phyloP scores from a whole-genome alignment of 2,113 vertebrate genomes.

The Boleophthalmus pectinirostris region DNA sequence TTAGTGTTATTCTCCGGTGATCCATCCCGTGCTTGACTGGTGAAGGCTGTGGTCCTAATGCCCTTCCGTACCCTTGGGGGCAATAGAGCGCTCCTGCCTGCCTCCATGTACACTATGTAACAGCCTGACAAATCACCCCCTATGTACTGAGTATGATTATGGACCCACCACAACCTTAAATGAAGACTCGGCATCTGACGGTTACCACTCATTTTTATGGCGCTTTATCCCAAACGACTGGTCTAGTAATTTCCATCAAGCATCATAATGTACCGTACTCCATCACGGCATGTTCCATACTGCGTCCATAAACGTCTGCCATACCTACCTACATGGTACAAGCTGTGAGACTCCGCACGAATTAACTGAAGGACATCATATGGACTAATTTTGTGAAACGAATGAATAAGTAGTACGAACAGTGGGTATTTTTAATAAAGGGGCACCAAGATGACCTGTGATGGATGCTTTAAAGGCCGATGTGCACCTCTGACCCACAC shows the following conservation, averaged over 20 bases:
- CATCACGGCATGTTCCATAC: slow-evolving; percentile 7
- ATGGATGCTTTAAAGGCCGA: not conserved
- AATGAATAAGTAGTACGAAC: not conserved
- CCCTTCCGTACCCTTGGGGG: slow-evolving; percentile 17
- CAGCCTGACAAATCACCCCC: slow-evolving; percentile 16
- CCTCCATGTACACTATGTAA: not conserved
- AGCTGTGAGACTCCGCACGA: not conserved
- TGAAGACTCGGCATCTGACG: slow-evolving; percentile 20
- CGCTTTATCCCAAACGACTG: slow-evolving; percentile 3
- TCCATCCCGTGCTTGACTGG: slow-evolving; percentile 55
- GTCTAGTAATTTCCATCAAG: slow-evolving; percentile 1
- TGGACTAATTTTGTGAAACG: not conserved
- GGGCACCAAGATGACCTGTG: not conserved
- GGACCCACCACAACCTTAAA: slow-evolving; percentile 16
- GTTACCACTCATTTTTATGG: slow-evolving; percentile 26
- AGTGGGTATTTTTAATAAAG: not conserved
- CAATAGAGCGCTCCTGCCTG: not conserved
- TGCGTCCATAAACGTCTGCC: not conserved
- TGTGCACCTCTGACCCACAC: not conserved
- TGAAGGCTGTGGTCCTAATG: slow-evolving; percentile 54
- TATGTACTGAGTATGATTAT: slow-evolving; percentile 32
- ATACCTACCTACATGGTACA: not conserved
- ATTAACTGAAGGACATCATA: slow-evolving; percentile 5
- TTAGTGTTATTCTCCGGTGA: slow-evolving; percentile 51
- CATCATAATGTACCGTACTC: slow-evolving; percentile 6